Evolutionary conservation across 2,113 vertebrate genomes (phyloP).

Genomic region (Phoenicopterus ruber): DNA sequence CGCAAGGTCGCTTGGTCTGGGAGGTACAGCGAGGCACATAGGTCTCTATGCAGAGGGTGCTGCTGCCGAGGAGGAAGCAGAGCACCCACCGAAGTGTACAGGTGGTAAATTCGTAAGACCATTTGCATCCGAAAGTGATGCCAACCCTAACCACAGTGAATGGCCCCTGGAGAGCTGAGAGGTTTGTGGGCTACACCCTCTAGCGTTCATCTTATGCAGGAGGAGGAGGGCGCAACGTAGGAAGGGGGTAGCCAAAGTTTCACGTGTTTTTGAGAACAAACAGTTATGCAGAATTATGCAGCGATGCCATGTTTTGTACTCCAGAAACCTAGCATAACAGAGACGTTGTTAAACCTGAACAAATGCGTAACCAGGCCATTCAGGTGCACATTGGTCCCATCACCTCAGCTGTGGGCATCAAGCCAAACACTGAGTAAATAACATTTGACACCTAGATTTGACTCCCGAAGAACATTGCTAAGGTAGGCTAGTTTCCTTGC

Average conservation of each 20-base stretch:
- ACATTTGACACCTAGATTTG: background rate
- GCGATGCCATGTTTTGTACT: background rate
- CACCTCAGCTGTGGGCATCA: background rate
- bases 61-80: background rate
- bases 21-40: background rate
- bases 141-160: background rate
- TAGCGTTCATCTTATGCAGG: background rate
- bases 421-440: background rate
- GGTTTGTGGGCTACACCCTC: background rate
- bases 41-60: background rate
- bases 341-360: background rate
- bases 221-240: background rate
- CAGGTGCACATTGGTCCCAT: background rate
- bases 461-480: background rate
- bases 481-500: background rate
- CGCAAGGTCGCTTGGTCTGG: background rate
- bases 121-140: rapidly evolving
- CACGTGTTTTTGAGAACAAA: background rate
- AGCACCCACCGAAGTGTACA: background rate
- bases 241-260: background rate
- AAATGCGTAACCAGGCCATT: background rate
- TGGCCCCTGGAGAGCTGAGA: background rate
- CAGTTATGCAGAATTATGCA: background rate
- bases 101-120: background rate
- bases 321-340: background rate